Evolutionary conservation across 1,140 invertebrate genomes (phyloP).

Genomic region (Plectrocnemia conspersa): DNA sequence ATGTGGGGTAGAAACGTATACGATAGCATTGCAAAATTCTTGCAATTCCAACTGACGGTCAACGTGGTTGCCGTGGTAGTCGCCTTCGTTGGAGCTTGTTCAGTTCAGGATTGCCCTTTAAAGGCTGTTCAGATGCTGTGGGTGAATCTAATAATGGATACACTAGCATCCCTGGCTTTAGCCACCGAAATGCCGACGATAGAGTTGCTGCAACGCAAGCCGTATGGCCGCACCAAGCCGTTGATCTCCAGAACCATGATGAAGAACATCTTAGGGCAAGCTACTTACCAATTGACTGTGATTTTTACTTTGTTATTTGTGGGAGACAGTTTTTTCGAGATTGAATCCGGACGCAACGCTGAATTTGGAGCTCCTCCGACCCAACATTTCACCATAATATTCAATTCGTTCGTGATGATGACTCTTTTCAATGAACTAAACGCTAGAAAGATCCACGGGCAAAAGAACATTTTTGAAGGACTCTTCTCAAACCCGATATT

Average conservation of each 20-base stretch:
- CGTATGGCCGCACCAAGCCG: slow-evolving; percentile 64
- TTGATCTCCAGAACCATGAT: slow-evolving; percentile 64
- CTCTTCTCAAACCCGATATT: slow-evolving; percentile 62
- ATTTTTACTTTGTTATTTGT: slow-evolving; percentile 58
- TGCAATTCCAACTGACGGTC: slow-evolving; percentile 68
- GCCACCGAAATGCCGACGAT: slow-evolving; percentile 64
- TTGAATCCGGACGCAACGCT: slow-evolving; percentile 50
- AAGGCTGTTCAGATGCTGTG: slow-evolving; percentile 70
- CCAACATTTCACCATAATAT: slow-evolving; percentile 66
- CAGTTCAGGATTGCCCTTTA: slow-evolving; percentile 50
- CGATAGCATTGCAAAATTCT: slow-evolving; percentile 68
- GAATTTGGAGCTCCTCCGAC: slow-evolving; percentile 49
- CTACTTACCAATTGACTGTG: slow-evolving; percentile 60
- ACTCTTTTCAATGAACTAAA: slow-evolving; percentile 71
- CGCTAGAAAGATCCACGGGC: slow-evolving; percentile 65
- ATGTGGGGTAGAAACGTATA: slow-evolving; percentile 75
- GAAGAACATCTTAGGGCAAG: slow-evolving; percentile 65
- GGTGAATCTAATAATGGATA: slow-evolving; percentile 74
- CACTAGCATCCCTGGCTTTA: slow-evolving; percentile 63
- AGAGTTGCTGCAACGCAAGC: slow-evolving; percentile 59
- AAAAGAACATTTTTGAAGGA: slow-evolving; percentile 62
- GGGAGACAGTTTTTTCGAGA: slow-evolving; percentile 53
- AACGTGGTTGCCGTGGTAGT: slow-evolving; percentile 64
- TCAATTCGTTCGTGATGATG: slow-evolving; percentile 72
- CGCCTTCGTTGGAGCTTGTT: slow-evolving; percentile 62